Evolutionary conservation across 2,888 invertebrate species (phyloP).

Genomic region (Temnothorax rugatulus): DNA sequence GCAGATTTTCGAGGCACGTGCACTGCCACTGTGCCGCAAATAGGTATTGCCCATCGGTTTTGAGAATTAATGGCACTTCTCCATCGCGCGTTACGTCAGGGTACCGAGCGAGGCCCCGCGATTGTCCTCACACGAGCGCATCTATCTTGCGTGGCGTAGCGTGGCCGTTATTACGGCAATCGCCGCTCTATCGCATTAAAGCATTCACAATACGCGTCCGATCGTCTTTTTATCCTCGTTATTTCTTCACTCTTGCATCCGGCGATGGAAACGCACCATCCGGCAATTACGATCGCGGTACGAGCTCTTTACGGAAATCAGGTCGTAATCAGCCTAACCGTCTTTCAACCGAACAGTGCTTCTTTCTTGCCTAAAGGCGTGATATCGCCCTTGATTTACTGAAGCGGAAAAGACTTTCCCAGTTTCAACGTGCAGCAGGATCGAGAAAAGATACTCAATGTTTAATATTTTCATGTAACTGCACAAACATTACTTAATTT

Average conservation of each 20-base stretch:
- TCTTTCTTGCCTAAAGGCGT: slow-evolving; percentile 41
- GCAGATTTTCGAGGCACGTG: slow-evolving; percentile 28
- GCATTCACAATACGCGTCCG: neutral
- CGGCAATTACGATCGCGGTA: slow-evolving; percentile 58
- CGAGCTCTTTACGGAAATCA: slow-evolving; percentile 56
- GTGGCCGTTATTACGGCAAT: slow-evolving; percentile 5
- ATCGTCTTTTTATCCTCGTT: slow-evolving; percentile 18
- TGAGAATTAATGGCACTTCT: slow-evolving; percentile 13
- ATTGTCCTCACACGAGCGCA: neutral
- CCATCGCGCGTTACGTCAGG: neutral
- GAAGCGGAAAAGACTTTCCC: slow-evolving; percentile 29
- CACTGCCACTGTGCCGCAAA: neutral
- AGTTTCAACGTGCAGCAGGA: neutral
- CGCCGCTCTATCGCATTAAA: neutral
- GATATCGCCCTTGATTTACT: slow-evolving; percentile 59
- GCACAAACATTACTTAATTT: neutral
- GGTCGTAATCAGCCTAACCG: slow-evolving; percentile 50
- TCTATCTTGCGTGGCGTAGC: neutral
- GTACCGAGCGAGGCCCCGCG: no score
- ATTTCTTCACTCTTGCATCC: slow-evolving; percentile 32
- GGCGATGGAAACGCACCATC: slow-evolving; percentile 63
- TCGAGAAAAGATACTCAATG: neutral
- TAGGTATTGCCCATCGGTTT: neutral
- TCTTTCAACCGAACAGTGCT: slow-evolving; percentile 5
- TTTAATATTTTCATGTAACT: neutral